Evolutionary conservation across 2,888 invertebrate species (phyloP).

Genomic region (Drosophila tripunctata): DNA sequence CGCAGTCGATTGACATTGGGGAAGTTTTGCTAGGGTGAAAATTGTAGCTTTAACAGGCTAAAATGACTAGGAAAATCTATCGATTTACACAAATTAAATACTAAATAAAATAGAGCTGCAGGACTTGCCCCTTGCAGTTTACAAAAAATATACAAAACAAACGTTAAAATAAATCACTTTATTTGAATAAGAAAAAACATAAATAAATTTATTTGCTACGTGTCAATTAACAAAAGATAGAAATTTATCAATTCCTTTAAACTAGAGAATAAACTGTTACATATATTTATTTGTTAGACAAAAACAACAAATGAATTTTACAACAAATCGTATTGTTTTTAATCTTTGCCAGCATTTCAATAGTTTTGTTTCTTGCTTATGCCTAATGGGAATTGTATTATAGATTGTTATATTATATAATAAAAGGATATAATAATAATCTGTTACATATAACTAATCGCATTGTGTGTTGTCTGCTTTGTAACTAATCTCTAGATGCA

Average conservation of each 20-base stretch:
- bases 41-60: not conserved
- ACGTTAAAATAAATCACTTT: slow-evolving; percentile 6
- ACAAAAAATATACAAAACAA: no score
- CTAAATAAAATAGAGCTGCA: no score
- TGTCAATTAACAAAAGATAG: no score
- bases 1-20: slow-evolving; percentile 3
- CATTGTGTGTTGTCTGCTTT: no score
- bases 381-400: not conserved
- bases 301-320: not conserved
- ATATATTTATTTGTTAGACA: not conserved
- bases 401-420: no score
- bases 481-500: no score
- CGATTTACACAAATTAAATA: not conserved
- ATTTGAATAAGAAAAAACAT: not conserved
- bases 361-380: not conserved
- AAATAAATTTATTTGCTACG: no score
- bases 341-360: not conserved
- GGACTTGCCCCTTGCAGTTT: no score
- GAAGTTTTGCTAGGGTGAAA: not conserved
- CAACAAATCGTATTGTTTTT: not conserved
- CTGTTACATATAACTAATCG: no score
- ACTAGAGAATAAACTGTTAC: not conserved
- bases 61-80: not conserved
- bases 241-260: slow-evolving; percentile 13
- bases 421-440: no score